Conservation (phyloP, 1,140 invertebrate species). For the Zaprionus davidi region DNA sequence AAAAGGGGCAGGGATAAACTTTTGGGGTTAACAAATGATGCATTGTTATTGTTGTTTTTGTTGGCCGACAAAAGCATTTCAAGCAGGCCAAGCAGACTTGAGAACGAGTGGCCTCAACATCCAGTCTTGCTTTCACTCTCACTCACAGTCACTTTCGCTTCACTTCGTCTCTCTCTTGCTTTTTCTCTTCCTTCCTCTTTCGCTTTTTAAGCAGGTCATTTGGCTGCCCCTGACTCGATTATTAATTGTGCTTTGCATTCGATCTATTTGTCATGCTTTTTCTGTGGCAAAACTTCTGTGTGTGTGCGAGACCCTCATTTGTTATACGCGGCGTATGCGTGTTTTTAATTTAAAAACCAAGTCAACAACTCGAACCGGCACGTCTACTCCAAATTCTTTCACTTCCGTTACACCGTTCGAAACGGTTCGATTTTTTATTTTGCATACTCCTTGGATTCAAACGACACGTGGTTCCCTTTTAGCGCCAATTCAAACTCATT, state of each 20-base stretch:
- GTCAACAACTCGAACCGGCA: conserved; percentile 22
- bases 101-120: not conserved
- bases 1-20: conserved; percentile 15
- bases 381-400: conserved; percentile 36
- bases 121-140: not conserved
- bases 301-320: conserved; percentile 29
- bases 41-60: conserved; percentile 28
- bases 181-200: not conserved
- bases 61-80: conserved; percentile 10
- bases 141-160: conserved; percentile 7
- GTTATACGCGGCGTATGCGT: conserved; percentile 46
- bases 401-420: conserved; percentile 26
- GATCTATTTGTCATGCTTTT: conserved; percentile 53
- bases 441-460: conserved; percentile 32
- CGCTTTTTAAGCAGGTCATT: conserved; percentile 7
- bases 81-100: conserved; percentile 13
- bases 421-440: conserved; percentile 5
- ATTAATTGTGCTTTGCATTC: conserved; percentile 52
- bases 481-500: conserved; percentile 35
- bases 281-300: conserved; percentile 12
- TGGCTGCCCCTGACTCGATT: conserved; percentile 41
- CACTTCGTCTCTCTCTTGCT: not conserved
- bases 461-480: conserved; percentile 42
- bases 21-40: conserved; percentile 47
- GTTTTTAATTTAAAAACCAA: conserved; percentile 40